phyloP scores from a whole-genome alignment of 2,113 vertebrate genomes.

The Spheniscus mendiculus region DNA sequence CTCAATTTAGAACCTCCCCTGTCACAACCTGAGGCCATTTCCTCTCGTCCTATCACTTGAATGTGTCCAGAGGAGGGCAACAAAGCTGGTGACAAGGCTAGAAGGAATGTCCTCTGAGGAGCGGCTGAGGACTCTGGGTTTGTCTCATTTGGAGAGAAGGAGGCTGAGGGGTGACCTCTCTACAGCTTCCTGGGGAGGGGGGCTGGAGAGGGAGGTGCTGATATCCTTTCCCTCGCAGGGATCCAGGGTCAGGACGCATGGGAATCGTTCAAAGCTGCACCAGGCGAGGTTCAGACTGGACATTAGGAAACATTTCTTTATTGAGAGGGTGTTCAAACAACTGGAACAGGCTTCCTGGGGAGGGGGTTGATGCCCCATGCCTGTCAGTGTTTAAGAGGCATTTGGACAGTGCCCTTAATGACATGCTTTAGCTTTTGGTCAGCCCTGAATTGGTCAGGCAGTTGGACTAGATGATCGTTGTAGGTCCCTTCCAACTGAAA shows the following conservation, averaged over 20 bases:
- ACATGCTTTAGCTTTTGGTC: background rate
- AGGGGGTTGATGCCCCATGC: background rate
- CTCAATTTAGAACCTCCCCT: no score
- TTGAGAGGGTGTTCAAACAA: background rate
- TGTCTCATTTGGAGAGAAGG: no score
- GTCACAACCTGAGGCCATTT: no score
- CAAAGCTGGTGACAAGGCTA: no score
- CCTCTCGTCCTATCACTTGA: no score
- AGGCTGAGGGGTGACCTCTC: no score
- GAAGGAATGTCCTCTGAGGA: no score
- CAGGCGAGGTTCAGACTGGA: background rate
- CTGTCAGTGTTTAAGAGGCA: background rate
- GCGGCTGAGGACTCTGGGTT: no score
- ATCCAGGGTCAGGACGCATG: background rate
- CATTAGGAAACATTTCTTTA: background rate
- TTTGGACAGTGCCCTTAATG: background rate
- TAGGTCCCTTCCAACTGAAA: background rate
- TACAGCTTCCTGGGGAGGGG: background rate
- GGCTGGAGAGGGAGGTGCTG: background rate
- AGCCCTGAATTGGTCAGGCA: background rate
- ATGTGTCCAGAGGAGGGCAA: no score
- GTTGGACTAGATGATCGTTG: background rate
- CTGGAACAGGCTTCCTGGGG: background rate
- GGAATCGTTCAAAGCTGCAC: background rate
- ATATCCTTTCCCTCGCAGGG: no score